phyloP scores from a whole-genome alignment of 2,888 invertebrate genomes.

The Spodoptera littoralis region DNA sequence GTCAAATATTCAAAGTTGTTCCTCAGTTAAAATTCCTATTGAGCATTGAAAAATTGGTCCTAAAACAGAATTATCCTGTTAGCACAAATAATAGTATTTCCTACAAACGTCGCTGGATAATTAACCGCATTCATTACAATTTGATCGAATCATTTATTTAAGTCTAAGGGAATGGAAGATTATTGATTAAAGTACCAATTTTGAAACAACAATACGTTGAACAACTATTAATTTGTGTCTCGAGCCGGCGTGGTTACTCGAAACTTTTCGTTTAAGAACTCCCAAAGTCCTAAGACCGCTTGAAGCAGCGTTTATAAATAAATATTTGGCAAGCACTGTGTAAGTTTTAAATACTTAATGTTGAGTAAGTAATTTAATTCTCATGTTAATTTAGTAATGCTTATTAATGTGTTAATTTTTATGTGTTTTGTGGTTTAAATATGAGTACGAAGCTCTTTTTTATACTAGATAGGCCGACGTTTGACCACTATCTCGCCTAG shows the following conservation, averaged over 20 bases:
- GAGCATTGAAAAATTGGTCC: too few relatives aligned
- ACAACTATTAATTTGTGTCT: slow-evolving; percentile 43
- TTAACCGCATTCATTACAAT: too few relatives aligned
- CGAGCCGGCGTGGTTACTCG: slow-evolving; percentile 17
- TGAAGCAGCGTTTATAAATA: slow-evolving; percentile 39
- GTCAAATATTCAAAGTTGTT: too few relatives aligned
- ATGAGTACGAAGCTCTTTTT: too few relatives aligned
- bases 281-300: slow-evolving; percentile 37
- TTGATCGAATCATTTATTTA: too few relatives aligned
- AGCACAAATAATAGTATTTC: too few relatives aligned
- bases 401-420: slow-evolving; percentile 5
- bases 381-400: slow-evolving; percentile 5
- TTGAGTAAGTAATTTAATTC: slow-evolving; percentile 26
- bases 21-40: too few relatives aligned
- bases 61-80: too few relatives aligned
- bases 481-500: too few relatives aligned
- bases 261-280: slow-evolving; percentile 42
- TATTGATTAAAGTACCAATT: slow-evolving; percentile 20
- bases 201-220: slow-evolving; percentile 21
- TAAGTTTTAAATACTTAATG: slow-evolving; percentile 24
- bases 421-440: too few relatives aligned
- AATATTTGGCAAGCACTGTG: slow-evolving; percentile 37
- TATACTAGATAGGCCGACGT: too few relatives aligned
- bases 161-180: background rate
- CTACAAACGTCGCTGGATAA: too few relatives aligned